A percentile compares a stretch with the other conserved stretches of the same genome.
Evolutionary conservation across 2,113 vertebrate species (phyloP).

Genomic region (Sylvilagus bachmani): DNA sequence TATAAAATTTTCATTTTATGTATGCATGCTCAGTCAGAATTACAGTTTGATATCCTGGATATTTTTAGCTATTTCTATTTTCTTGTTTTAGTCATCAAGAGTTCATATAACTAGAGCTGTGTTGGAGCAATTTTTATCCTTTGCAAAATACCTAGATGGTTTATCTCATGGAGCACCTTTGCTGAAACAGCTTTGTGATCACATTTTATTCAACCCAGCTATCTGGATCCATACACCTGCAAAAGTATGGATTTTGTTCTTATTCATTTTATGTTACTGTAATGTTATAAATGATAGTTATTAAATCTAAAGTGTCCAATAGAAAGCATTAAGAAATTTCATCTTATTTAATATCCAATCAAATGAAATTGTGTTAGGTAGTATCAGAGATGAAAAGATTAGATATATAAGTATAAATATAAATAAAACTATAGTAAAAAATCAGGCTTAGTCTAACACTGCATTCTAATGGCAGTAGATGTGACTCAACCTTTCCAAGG

Average conservation of each 20-base stretch:
- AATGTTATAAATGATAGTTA: not conserved
- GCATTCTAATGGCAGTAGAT: constrained; percentile 21
- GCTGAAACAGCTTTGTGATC: constrained; percentile 98
- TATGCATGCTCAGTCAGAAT: not conserved
- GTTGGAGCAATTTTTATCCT: constrained; percentile 98
- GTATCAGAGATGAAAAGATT: not conserved
- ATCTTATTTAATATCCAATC: not conserved
- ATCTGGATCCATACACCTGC: constrained; percentile 99
- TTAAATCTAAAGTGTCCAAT: not conserved
- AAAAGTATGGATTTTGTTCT: constrained; percentile 89
- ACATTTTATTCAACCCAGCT: constrained; percentile 98
- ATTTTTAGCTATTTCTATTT: constrained; percentile 66
- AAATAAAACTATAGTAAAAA: not conserved
- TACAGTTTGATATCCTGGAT: not conserved
- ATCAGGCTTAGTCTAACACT: not conserved
- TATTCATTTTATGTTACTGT: not conserved
- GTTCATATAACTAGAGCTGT: constrained; percentile 98
- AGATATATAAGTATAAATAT: constrained; percentile 40
- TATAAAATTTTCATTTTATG: not conserved
- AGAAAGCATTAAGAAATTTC: not conserved
- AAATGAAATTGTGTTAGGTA: not conserved
- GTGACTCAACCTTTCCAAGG: not conserved
- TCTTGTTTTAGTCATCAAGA: constrained; percentile 93
- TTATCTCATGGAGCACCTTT: constrained; percentile 98
- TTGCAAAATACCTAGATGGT: constrained; percentile 99